Percentiles rank a stretch among this genome's conserved stretches.
phyloP scores from a whole-genome alignment of 2,797 vertebrate species.

The Hoplostethus mediterraneus region DNA sequence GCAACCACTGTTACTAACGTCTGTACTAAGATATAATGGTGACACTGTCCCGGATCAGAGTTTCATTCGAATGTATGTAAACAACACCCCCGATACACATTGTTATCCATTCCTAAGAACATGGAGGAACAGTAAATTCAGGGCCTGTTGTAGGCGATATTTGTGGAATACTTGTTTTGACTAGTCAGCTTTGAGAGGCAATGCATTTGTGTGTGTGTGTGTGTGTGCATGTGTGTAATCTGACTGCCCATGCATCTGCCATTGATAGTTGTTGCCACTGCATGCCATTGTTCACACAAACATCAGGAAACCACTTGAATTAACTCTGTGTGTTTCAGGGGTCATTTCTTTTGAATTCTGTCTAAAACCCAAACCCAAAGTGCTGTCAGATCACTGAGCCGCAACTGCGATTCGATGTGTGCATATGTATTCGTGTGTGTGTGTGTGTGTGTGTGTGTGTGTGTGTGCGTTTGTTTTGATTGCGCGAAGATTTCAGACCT shows the following conservation, averaged over 20 bases:
- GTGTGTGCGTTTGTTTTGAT: slow-evolving; percentile 35
- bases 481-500: slow-evolving; percentile 67
- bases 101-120: slow-evolving; percentile 15
- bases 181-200: neutral
- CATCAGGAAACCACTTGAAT: slow-evolving; percentile 33
- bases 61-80: slow-evolving; percentile 16
- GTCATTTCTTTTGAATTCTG: slow-evolving; percentile 65
- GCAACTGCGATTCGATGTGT: slow-evolving; percentile 26
- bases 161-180: neutral
- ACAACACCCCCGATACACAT: slow-evolving; percentile 37
- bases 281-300: slow-evolving; percentile 53
- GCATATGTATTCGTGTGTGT: slow-evolving; percentile 10
- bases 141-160: neutral
- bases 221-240: too few species aligned
- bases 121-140: neutral
- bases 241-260: neutral
- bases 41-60: neutral
- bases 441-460: slow-evolving; percentile 19
- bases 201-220: neutral
- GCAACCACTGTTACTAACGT: slow-evolving; percentile 3
- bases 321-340: slow-evolving; percentile 46
- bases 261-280: slow-evolving; percentile 14
- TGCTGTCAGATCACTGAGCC: slow-evolving; percentile 63
- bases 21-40: neutral
- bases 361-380: slow-evolving; percentile 54